Evolutionary conservation across 2,888 invertebrate species (phyloP), one percentile per base, ranked within the genome.

Genomic region (Drosophila putrida): DNA sequence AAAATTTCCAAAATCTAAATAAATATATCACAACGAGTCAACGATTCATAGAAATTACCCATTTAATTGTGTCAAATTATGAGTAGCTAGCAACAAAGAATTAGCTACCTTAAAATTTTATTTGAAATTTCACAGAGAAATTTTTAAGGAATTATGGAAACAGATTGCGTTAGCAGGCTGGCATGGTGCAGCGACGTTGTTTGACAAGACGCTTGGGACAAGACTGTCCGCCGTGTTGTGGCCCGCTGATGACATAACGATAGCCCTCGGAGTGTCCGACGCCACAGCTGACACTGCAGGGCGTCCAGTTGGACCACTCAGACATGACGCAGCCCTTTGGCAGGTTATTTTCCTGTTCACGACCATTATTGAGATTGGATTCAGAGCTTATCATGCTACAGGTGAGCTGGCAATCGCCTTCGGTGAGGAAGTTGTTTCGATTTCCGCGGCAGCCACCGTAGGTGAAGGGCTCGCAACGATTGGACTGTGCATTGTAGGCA

Each of bases 381-480:
- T 27, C 64, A 3, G 13, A 8, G n/a, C 31, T 36, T 6, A 84
- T 71, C 43, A 78, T 68, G 28, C 74, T 80, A 91, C 97, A 97
- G 6, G 96, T 95, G 78, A 93, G 93, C 78, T 94, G 94, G 90
- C 98, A 98, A 89, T 97, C 97, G 31, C 95, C 94, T 78, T 94
- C 94, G 11, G 96, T 95, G 71, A 96, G 94, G 93, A 98, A 99
- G 93, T 98, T 98, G 93, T 99, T 99, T 87, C 95, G 94, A 92
- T 97, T 98, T 41, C 98, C 98, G 64, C 97, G 94, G 80, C 97
- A 97, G 44, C 97, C 97, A 41, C 98, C 97, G 93, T 97, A 99
- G 59, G 94, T 94, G 93, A 99, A 99, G 59, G 96, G 95, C 62
- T 96, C 94, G 92, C 99, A 99, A 93, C 95, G 95, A 63, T 95